Conservation (phyloP, 2,797 vertebrate genomes). For the Cephalopachus bancanus region DNA sequence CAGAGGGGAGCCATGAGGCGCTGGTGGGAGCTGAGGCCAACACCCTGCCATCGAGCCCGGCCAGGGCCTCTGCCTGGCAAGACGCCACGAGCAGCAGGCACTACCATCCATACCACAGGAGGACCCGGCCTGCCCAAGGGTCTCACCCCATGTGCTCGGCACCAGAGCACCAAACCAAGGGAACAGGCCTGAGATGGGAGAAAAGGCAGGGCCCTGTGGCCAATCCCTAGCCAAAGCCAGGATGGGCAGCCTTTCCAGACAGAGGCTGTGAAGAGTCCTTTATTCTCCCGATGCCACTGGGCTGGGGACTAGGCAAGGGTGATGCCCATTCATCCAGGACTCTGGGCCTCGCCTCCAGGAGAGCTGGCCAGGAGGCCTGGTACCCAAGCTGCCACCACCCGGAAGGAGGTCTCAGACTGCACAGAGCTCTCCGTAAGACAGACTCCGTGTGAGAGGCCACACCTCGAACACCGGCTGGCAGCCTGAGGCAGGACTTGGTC, state of each 20-base stretch:
- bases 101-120: background rate
- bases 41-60: background rate
- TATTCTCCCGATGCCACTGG: background rate
- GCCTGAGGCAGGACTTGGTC: background rate
- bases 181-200: background rate
- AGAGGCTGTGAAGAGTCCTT: background rate
- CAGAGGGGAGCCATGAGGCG: background rate
- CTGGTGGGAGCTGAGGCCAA: background rate
- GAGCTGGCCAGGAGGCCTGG: background rate
- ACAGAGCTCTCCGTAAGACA: background rate
- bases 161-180: background rate
- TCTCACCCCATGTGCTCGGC: background rate
- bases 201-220: background rate
- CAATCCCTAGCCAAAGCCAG: background rate
- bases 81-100: background rate
- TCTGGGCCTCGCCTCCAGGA: fast-evolving
- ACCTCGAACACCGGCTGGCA: background rate
- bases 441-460: fast-evolving
- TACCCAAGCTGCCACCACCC: background rate
- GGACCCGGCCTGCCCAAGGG: background rate
- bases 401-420: background rate
- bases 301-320: background rate
- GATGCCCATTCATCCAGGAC: background rate
- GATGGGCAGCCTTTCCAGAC: background rate
- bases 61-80: background rate